Base-by-base conservation (phyloP, 2,888 invertebrate species). In the Cephalotes varians region DNA sequence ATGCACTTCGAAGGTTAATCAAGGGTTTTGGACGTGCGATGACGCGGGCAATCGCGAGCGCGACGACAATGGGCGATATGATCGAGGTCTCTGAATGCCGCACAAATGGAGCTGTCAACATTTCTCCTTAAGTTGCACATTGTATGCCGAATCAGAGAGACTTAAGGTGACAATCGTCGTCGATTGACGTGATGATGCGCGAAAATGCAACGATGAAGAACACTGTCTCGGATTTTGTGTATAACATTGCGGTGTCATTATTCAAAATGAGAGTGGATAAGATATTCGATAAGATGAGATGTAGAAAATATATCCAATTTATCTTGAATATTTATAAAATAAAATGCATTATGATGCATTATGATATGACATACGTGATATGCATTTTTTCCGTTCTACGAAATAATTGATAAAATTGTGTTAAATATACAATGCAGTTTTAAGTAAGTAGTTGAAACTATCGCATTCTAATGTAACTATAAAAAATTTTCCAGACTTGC, bases 101-200 rank as follows among this genome's bases (percentile, higher is more conserved):
- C 80, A 74, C 73, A 71, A 79, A 79, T 79, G 71, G 77, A 79
- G 77, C 77, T 71, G 72, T 80, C 80, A 49, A 60, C 31, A n/a
- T 62, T 74, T 28, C 15, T 49, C 37, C 34, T 60, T 31, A 28
- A 74, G 60, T 9, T n/a, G 21, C 25, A 31, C 58, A 49, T 49
- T 74, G 74, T 73, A 49, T 49, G 54, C 60, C 49, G 9, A 44
- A 71, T 71, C 77, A 40, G 44, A 56, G 40, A 31, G 69, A 56
- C 40, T 40, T 40, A 31, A 44, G 69, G 21, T 31, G 28, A 56
- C 71, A 44, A 56, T 71, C 54, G 31, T 3, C 18, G 21, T 21
- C 77, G 77, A 79, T 79, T 71, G 77, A 44, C 44, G 56, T 44
- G 60, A 80, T 80, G 80, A 80, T 49, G 37, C 60, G 80, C 60